A percentile compares a stretch with the other conserved stretches of the same genome.
Conservation (phyloP, 2,797 vertebrate species). For the Gobionotothen gibberifrons region DNA sequence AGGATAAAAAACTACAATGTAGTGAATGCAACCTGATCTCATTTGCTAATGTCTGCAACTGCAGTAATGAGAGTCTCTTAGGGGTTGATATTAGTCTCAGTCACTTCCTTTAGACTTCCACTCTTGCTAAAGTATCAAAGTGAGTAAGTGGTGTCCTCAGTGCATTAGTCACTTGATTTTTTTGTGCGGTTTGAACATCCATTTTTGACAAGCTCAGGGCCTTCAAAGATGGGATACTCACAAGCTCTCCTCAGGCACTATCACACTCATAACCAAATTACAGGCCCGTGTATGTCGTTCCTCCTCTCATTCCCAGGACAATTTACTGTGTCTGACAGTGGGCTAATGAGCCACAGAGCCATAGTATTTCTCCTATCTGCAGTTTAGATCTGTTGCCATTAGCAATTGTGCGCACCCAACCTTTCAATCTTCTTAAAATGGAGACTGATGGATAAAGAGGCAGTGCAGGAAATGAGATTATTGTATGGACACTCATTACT, state of each 20-base stretch:
- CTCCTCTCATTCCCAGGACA: conserved; percentile 64
- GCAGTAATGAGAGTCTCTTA: conserved; percentile 20
- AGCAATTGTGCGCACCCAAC: conserved; percentile 42
- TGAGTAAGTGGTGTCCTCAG: conserved; percentile 55
- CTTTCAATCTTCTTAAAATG: conserved; percentile 42
- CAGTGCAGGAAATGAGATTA: conserved; percentile 56
- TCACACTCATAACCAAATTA: conserved; percentile 70
- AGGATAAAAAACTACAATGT: not conserved
- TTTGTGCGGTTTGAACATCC: conserved; percentile 57
- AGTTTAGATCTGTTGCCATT: conserved; percentile 64
- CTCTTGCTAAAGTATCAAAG: conserved; percentile 27
- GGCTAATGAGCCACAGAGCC: conserved; percentile 64
- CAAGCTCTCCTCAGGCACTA: conserved; percentile 54
- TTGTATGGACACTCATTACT: conserved; percentile 29
- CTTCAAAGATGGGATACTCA: conserved; percentile 50
- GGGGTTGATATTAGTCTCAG: conserved; percentile 35
- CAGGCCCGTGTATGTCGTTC: conserved; percentile 51
- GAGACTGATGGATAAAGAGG: conserved; percentile 48
- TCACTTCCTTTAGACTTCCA: conserved; percentile 40
- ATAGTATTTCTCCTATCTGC: conserved; percentile 62
- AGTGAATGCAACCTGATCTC: conserved; percentile 13
- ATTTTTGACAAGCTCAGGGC: conserved; percentile 50
- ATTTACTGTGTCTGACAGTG: conserved; percentile 52
- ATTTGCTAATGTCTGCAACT: conserved; percentile 15
- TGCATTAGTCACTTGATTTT: conserved; percentile 56